Percentiles rank a stretch among this genome's conserved stretches.
Evolutionary conservation across 2,797 vertebrate genomes (phyloP).

Genomic region (Myripristis murdjan): DNA sequence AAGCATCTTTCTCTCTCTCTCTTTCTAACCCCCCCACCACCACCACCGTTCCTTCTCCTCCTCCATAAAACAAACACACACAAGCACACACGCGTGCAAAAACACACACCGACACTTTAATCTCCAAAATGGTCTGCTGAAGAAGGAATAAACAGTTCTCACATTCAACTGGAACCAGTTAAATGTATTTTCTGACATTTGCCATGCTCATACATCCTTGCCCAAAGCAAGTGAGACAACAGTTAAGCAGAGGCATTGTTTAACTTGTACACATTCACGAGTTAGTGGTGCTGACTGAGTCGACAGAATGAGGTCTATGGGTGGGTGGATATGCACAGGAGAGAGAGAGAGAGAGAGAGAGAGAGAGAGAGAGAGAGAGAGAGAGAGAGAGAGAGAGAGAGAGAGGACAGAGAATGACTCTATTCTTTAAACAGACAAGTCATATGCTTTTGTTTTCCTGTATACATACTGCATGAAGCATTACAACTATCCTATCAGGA

Average conservation of each 20-base stretch:
- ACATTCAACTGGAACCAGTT: slow-evolving; percentile 25
- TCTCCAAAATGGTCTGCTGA: slow-evolving; percentile 11
- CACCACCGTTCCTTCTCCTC: background rate
- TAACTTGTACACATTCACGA: slow-evolving; percentile 56
- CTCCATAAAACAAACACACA: slow-evolving; percentile 9
- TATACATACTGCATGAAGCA: slow-evolving; percentile 13
- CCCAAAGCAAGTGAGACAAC: slow-evolving; percentile 70
- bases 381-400: slow-evolving; percentile 29
- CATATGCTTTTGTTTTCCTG: slow-evolving; percentile 15
- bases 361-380: no score
- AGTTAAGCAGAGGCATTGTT: slow-evolving; percentile 60
- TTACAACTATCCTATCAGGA: slow-evolving; percentile 34
- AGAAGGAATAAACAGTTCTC: slow-evolving; percentile 18
- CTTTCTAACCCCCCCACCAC: background rate
- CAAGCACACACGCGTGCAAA: background rate
- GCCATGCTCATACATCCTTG: slow-evolving; percentile 43
- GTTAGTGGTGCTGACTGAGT: slow-evolving; percentile 55
- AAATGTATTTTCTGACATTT: slow-evolving; percentile 65
- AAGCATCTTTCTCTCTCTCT: slow-evolving; percentile 4
- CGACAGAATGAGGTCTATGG: slow-evolving; percentile 72
- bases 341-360: slow-evolving; percentile 27
- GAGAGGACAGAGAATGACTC: slow-evolving; percentile 27
- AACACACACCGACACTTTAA: background rate
- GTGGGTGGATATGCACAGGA: slow-evolving; percentile 37
- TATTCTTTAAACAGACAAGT: slow-evolving; percentile 21